These are phyloP conservation scores for Dasypogon diadema DNA, from an alignment of 2,888 invertebrate species.

Conservation along the genomic window DNA sequence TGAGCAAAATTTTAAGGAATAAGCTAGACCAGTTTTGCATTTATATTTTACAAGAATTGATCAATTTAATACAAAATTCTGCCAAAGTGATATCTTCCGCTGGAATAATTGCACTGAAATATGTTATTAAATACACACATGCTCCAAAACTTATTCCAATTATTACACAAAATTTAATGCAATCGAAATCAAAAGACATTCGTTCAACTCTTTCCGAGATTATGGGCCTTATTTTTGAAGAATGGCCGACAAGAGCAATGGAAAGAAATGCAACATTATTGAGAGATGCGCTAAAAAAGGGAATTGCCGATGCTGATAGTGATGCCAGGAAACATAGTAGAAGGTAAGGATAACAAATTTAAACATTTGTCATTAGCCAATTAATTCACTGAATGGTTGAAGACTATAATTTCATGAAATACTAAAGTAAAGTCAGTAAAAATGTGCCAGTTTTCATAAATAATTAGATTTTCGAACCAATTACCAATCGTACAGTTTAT, in stretches of 20 bases:
- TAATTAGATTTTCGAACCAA: no score
- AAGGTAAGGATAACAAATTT: no score
- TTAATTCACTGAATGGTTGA: no score
- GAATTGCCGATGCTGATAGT: slow-evolving; percentile 93
- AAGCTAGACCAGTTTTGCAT: slow-evolving; percentile 90
- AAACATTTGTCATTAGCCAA: no score
- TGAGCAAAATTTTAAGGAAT: slow-evolving; percentile 85
- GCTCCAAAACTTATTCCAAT: slow-evolving; percentile 84
- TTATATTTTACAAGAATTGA: slow-evolving; percentile 83
- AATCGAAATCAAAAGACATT: slow-evolving; percentile 93
- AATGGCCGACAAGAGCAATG: slow-evolving; percentile 86
- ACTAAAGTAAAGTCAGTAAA: no score
- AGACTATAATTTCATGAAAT: no score
- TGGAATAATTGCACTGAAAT: slow-evolving; percentile 86
- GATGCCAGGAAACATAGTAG: slow-evolving; percentile 86
- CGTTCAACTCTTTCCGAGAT: slow-evolving; percentile 83
- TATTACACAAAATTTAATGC: slow-evolving; percentile 78
- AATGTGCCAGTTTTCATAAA: no score
- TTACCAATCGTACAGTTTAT: no score
- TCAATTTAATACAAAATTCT: slow-evolving; percentile 93
- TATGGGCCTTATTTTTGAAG: slow-evolving; percentile 83
- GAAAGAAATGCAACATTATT: slow-evolving; percentile 84
- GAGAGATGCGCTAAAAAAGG: slow-evolving; percentile 86
- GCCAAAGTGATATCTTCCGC: slow-evolving; percentile 96
- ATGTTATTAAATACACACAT: slow-evolving; percentile 88